Base-by-base conservation (phyloP, 2,888 invertebrate genomes). In the Cybosia mesomella region DNA sequence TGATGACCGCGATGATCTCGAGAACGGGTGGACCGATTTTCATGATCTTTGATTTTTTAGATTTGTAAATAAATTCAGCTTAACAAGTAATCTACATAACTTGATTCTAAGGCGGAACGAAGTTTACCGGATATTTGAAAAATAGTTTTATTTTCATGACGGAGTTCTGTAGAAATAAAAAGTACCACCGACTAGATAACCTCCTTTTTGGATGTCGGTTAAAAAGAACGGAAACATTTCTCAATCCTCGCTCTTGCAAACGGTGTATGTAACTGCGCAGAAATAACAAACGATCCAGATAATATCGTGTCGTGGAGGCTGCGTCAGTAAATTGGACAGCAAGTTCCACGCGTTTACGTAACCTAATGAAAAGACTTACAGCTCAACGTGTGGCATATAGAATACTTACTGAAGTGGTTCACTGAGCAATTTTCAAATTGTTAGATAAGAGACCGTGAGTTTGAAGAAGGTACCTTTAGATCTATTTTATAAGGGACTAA, bases 261-360 rank as follows among this genome's bases (percentile, higher is more conserved):
- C 53, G 15, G 36, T 18, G 32, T 24, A 28, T 66, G 59, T 43
- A 70, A 66, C 66, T 43, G 57, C 59, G 64, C 53, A 58, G 24
- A 18, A 57, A 69, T 76, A 75, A 64, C 70, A 74, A 72, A 75
- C 74, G 73, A 68, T 74, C 71, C 67, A 77, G 81, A 81, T 74
- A 71, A 63, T 63, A 75, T 71, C 77, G 64, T 65, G 80, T 74
- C 72, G 77, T 80, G 82, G 80, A 61, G 72, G 43, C 70, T 76
- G 82, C 70, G 71, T 68, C 59, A 66, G 70, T 67, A 77, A 79
- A 81, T 81, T 77, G 71, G 66, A 71, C 24, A 32, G 11, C 77
- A 71, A 79, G 71, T 79, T 81, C 77, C 77, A 72, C 70, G 71
- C 59, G 21, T 72, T 81, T 80, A 76, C 76, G 72, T 76, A 76